A percentile compares a stretch with the other conserved stretches of the same genome.
Conservation (phyloP, 92 coral and sea anemone species). For the Epizoanthus stellaris region DNA sequence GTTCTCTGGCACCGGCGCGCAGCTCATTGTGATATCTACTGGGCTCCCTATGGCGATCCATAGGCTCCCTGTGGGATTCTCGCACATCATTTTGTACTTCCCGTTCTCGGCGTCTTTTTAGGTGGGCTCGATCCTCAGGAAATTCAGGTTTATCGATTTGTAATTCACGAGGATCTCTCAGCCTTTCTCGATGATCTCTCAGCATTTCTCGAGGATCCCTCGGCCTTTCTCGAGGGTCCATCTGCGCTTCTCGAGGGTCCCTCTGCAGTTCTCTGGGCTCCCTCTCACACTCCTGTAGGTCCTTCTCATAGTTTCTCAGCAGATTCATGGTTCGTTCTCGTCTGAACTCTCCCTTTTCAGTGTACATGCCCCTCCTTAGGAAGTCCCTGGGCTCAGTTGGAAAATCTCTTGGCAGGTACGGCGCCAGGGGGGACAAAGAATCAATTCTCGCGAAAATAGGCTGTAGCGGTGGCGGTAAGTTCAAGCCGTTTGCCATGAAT, state of each 20-base stretch:
- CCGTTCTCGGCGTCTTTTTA: background rate
- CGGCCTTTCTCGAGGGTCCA: background rate
- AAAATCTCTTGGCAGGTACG: slow-evolving; percentile 33
- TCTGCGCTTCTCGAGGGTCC: background rate
- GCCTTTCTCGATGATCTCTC: background rate
- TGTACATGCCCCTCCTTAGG: slow-evolving; percentile 10
- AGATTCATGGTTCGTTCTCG: slow-evolving; percentile 45
- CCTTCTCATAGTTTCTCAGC: background rate
- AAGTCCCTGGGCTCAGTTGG: slow-evolving; percentile 42
- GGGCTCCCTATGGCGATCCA: slow-evolving; percentile 19
- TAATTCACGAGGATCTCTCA: background rate
- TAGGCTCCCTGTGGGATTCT: slow-evolving; percentile 1
- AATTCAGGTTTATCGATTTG: background rate
- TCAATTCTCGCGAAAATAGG: slow-evolving; percentile 37
- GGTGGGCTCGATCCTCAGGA: slow-evolving; percentile 1
- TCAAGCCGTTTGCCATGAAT: slow-evolving; percentile 13
- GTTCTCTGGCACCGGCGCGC: slow-evolving; percentile 29
- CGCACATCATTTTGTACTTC: background rate
- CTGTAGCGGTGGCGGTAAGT: slow-evolving; percentile 36
- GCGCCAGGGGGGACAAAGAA: slow-evolving; percentile 35
- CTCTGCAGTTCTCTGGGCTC: slow-evolving; percentile 8
- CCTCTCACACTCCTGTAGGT: background rate
- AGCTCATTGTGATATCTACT: slow-evolving; percentile 16
- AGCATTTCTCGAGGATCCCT: background rate
- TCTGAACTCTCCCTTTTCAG: slow-evolving; percentile 32